Evolutionary conservation across 2,797 vertebrate species (phyloP), one percentile per base, ranked within the genome.

Genomic region (Lerista edwardsae): DNA sequence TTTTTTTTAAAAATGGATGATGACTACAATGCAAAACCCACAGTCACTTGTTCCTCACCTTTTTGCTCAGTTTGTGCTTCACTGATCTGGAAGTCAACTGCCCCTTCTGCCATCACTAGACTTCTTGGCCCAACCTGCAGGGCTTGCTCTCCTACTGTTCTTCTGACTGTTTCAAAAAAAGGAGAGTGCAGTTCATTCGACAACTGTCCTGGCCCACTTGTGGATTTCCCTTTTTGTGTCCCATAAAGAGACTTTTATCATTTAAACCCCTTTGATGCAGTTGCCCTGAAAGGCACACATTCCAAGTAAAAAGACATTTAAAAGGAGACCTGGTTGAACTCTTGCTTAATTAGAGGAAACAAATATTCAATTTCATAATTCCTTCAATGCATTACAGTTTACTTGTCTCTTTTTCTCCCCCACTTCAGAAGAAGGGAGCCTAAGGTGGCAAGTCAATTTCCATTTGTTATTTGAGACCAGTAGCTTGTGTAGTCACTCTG

Each of bases 31-130:
- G 19, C 47, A 47, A 47, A 6, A 19, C 3, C 15, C 2, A 55
- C 51, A 55, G 51, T 10, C 15, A 19, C 15, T 55, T 55, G 51
- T 15, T 55, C 51, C 51, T 55, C 55, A 69, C 34, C 69, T 64
- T 79, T 44, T 25, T 82, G 61, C 6, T 68, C 51, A 34, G 8
- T 6, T 3, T 74, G 68, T 69, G 55, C 41, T 57, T 69, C 77
- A 41, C 10, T n/a, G 19, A 65, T 47, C 51, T 57, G 44, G 82
- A 82, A 91, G 62, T 85, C 67, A 64, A 88, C 67, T 17, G 86
- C 90, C 69, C 77, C 79, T 64, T 84, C 23, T 61, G 83, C 84
- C 21, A 75, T 86, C 21, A 83, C 79, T 34, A 74, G 39, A 23
- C 14, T 68, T 25, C 79, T 71, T 71, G 44, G 31, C 79, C 39